Evolutionary conservation across 2,888 invertebrate genomes (phyloP), one percentile per base, ranked within the genome.

Genomic region (Spisula subtruncata): DNA sequence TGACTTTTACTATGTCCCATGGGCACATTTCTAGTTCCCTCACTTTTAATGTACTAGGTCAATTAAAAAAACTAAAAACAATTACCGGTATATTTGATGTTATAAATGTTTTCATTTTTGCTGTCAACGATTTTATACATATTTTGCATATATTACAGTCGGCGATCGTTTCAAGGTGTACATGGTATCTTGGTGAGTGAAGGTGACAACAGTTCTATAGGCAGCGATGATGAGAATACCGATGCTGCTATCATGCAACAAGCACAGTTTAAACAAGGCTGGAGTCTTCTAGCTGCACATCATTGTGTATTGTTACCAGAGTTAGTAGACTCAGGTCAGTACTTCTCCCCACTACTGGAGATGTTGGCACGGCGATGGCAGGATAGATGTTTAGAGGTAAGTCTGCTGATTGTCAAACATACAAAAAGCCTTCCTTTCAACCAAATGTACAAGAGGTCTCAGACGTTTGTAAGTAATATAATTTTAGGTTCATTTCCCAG

Each of bases 311-410:
- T 99, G 81, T 97, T 99, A 90, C 99, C 99, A 0, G 99, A 99
- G 95, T 98, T 99, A 96, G 98, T 99, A 14, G 98, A 98, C 0
- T 89, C 97, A 95, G 94, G 97, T 96, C 98, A 98, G 56, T 98
- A 98, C 97, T 98, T 99, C 96, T 98, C 99, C n/a, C 99, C 99
- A 0, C 98, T 99, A 97, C 98, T 99, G 6, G 99, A 99, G 97
- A 98, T 99, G 98, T 97, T 99, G 97, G 99, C 99, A 0, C 98
- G 99, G 29, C 97, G 99, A 91, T 99, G 99, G 99, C 99, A 99
- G 96, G 99, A 99, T 97, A 98, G 99, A 94, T 99, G 99, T 97
- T 97, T 99, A 8, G 99, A 99, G 97, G 99, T 99, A 81, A 35
- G 16, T 14, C 5, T 66, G 51, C n/a, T n/a, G n/a, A n/a, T n/a